These are phyloP conservation scores for Drosophila quinaria DNA, from an alignment of 2,888 invertebrate genomes.

Conservation along the genomic window DNA sequence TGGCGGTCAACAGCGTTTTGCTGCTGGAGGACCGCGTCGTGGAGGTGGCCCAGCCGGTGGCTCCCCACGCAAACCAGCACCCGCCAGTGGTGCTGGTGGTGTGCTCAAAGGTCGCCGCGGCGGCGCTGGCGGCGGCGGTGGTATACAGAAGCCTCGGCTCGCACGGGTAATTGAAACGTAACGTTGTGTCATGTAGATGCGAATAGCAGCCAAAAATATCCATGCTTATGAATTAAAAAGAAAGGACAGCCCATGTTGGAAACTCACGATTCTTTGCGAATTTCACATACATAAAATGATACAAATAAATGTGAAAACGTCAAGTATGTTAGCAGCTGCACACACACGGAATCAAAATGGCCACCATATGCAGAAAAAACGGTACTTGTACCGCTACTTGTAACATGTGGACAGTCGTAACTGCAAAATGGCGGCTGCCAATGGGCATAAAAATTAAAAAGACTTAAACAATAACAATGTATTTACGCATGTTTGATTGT, in stretches of 20 bases:
- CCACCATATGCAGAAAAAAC: conserved; percentile 43
- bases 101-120: conserved; percentile 90
- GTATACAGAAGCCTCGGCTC: conserved; percentile 87
- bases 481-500: conserved; percentile 28
- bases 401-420: conserved; percentile 44
- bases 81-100: conserved; percentile 83
- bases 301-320: conserved; percentile 30
- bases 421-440: conserved; percentile 53
- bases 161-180: conserved; percentile 84
- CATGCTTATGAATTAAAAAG: conserved; percentile 51
- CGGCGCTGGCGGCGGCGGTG: conserved; percentile 85
- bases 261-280: conserved; percentile 34
- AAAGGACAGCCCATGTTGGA: conserved; percentile 56
- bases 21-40: conserved; percentile 85
- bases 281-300: conserved; percentile 41
- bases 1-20: conserved; percentile 86
- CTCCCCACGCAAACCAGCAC: conserved; percentile 80
- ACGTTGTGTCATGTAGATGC: conserved; percentile 64
- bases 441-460: conserved; percentile 30
- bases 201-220: conserved; percentile 65
- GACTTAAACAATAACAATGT: conserved; percentile 23
- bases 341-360: conserved; percentile 55
- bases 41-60: conserved; percentile 85
- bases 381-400: conserved; percentile 43
- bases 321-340: conserved; percentile 43